These are phyloP conservation scores for Conus canariensis DNA, from an alignment of 2,888 invertebrate genomes.

Conservation along the genomic window DNA sequence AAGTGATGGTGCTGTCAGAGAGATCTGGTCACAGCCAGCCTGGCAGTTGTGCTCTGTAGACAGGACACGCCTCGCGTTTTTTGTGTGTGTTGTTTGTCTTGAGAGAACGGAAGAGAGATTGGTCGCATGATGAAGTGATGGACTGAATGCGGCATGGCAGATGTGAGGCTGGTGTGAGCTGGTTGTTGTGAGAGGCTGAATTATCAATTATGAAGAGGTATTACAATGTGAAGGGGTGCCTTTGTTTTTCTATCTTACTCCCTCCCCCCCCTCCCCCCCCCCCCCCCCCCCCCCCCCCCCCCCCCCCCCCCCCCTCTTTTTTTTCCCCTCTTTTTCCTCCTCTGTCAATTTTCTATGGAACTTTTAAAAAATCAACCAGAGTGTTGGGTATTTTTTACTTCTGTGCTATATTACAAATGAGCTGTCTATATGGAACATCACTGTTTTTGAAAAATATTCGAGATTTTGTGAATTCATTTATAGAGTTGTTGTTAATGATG, in stretches of 20 bases:
- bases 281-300: too few relatives aligned
- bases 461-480: too few relatives aligned
- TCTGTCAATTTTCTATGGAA: not conserved
- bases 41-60: constrained; percentile 26
- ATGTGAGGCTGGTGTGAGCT: constrained; percentile 8
- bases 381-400: too few relatives aligned
- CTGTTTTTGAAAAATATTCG: too few relatives aligned
- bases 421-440: too few relatives aligned
- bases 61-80: constrained; percentile 13
- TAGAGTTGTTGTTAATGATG: not conserved
- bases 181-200: not conserved
- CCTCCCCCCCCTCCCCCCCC: too few relatives aligned
- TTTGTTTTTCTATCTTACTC: too few relatives aligned
- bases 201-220: not conserved
- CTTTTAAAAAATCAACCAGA: too few relatives aligned
- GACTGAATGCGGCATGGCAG: not conserved
- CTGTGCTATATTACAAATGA: too few relatives aligned
- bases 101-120: not conserved
- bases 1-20: constrained; percentile 38
- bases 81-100: constrained; percentile 24
- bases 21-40: constrained; percentile 37
- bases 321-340: not conserved
- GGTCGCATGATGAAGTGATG: not conserved
- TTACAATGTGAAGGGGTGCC: not conserved
- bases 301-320: not conserved